A percentile compares a stretch with the other conserved stretches of the same genome.
Evolutionary conservation across 2,888 invertebrate genomes (phyloP).

Genomic region (Prosopocoilus inquinatus): DNA sequence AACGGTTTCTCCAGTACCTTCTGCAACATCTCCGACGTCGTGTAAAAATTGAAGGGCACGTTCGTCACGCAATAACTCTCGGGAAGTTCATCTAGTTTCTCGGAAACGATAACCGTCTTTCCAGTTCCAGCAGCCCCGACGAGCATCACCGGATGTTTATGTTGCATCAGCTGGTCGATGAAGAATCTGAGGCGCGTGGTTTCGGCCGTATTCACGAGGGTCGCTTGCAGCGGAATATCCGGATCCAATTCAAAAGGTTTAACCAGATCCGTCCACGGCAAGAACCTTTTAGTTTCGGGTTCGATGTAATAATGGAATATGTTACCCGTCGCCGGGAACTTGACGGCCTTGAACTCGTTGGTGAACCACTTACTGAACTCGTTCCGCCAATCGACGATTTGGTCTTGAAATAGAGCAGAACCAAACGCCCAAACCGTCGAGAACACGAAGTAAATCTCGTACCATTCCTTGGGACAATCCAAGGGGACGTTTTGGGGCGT

Average conservation of each 20-base stretch:
- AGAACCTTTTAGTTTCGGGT: constrained; percentile 77
- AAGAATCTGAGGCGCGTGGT: constrained; percentile 86
- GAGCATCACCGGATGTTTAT: constrained; percentile 83
- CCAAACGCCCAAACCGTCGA: constrained; percentile 92
- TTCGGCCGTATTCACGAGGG: constrained; percentile 83
- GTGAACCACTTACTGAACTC: constrained; percentile 96
- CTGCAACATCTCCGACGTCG: constrained; percentile 89
- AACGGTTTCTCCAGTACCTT: constrained; percentile 84
- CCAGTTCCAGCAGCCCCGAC: constrained; percentile 89
- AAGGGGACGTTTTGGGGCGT: constrained; percentile 76
- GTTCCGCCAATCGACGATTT: constrained; percentile 85
- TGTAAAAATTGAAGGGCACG: constrained; percentile 94
- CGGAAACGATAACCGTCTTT: constrained; percentile 87
- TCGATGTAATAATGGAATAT: constrained; percentile 91
- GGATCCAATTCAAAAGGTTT: constrained; percentile 77
- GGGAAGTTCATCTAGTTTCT: constrained; percentile 71
- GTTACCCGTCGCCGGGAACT: constrained; percentile 79
- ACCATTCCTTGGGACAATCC: constrained; percentile 92
- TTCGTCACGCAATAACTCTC: constrained; percentile 81
- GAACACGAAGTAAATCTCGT: constrained; percentile 91
- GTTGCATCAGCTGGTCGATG: constrained; percentile 77
- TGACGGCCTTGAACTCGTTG: constrained; percentile 87
- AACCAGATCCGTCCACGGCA: constrained; percentile 84
- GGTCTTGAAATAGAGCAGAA: constrained; percentile 86
- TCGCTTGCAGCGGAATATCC: constrained; percentile 77